Evolutionary conservation across 2,888 invertebrate species (phyloP), one percentile per base, ranked within the genome.

Genomic region (Sisyra terminalis): DNA sequence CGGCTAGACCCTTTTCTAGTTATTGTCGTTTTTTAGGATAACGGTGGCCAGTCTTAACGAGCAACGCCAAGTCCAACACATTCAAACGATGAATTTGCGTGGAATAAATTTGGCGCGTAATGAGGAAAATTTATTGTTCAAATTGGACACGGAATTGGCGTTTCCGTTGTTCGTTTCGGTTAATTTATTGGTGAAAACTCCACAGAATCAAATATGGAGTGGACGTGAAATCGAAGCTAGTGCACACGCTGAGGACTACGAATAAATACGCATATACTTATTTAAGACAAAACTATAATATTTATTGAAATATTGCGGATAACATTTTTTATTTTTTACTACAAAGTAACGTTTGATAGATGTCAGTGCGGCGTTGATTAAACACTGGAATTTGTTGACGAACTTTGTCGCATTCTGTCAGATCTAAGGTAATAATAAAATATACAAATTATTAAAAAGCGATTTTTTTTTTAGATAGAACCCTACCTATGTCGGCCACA

Each of bases 301-400:
- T 24, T 24, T 24, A 24, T 24, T 24, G 7, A 24, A 24, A 24
- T 24, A 24, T 24, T 5, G 7, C 24, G 24, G n/a, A n/a, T n/a
- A n/a, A 24, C 24, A 5, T 24, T 24, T 24, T 7, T 24, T 24
- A 24, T 24, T 24, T 24, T 24, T 24, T 24, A 24, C 24, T 24
- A 24, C 24, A 24, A 7, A 15, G 18, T 6, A 39, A 29, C 6
- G 41, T 41, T 17, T 41, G 10, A 17, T 43, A 43, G 8, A 43
- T 17, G 17, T 43, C 43, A 15, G 37, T 43, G 13, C 89, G 71
- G 40, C 78, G 68, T 61, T 92, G 92, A 1, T 55, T 57, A 31
- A 70, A 72, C 13, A 86, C 71, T 0, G 94, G 93, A 57, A 94
- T 88, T 61, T 88, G 87, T 46, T 73, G 69, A 40, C 93, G 70